Conservation (phyloP, 2,113 vertebrate species). For the Tenebrosternarchus preto region DNA sequence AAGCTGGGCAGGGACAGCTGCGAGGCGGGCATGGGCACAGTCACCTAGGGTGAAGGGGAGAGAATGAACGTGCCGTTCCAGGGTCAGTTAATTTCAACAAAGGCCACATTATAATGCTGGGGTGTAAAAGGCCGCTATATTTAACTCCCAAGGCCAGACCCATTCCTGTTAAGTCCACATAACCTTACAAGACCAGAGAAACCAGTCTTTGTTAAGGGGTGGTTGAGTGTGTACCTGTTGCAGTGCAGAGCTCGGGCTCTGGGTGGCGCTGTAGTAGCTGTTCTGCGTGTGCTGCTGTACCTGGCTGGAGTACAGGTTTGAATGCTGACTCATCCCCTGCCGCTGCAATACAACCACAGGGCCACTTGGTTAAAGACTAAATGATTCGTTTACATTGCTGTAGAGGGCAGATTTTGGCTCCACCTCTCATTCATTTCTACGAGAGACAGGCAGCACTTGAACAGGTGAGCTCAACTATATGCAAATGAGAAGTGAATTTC, state of each 20-base stretch:
- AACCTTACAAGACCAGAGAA: constrained; percentile 25
- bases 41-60: constrained; percentile 75
- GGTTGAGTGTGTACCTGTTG: constrained; percentile 81
- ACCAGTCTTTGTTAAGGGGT: not conserved
- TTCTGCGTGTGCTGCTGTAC: constrained; percentile 94
- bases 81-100: too few relatives aligned
- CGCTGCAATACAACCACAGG: constrained; percentile 74
- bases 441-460: too few relatives aligned
- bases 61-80: not conserved
- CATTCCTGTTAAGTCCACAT: too few relatives aligned
- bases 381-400: too few relatives aligned
- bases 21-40: constrained; percentile 88
- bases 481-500: too few relatives aligned
- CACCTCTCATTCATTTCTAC: too few relatives aligned
- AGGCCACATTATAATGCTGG: too few relatives aligned
- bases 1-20: constrained; percentile 92
- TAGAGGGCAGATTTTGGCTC: too few relatives aligned
- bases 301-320: constrained; percentile 94
- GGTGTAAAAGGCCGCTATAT: too few relatives aligned
- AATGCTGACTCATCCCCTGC: constrained; percentile 94
- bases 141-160: constrained; percentile 58
- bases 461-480: too few relatives aligned
- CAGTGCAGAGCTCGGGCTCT: constrained; percentile 88
- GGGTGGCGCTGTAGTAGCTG: constrained; percentile 95
- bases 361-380: not conserved